Evolutionary conservation across 64 coral and sea anemone genomes (phyloP).

Genomic region (Stichodactyla helianthus): DNA sequence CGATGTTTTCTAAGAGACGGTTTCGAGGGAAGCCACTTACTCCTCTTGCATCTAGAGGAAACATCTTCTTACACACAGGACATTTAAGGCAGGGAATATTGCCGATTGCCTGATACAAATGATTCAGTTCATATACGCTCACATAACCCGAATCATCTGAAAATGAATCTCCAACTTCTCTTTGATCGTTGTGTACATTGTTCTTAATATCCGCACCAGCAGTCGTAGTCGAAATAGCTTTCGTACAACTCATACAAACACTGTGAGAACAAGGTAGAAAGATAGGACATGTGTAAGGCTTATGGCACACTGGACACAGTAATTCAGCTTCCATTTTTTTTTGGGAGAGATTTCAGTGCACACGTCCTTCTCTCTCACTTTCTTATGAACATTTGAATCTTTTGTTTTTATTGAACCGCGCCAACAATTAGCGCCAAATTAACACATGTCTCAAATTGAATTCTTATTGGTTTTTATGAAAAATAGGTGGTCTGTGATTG

Average conservation of each 20-base stretch:
- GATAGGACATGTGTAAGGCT: conserved; percentile 70
- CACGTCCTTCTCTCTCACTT: neutral
- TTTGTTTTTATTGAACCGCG: conserved; percentile 36
- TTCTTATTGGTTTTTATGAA: conserved; percentile 38
- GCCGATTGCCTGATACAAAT: conserved; percentile 82
- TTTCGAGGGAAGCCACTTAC: conserved; percentile 72
- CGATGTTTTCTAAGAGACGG: conserved; percentile 83
- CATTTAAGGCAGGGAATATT: conserved; percentile 81
- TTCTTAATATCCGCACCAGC: neutral
- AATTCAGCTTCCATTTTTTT: conserved; percentile 80
- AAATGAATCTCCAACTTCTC: conserved; percentile 9
- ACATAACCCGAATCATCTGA: conserved; percentile 57
- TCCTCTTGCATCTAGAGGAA: conserved; percentile 66
- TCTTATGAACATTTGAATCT: neutral
- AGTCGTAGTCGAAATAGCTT: conserved; percentile 39
- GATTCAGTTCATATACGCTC: conserved; percentile 75
- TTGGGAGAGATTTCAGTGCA: neutral
- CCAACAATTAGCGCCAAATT: conserved; percentile 73
- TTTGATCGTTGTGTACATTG: neutral
- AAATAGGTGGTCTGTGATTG: conserved; percentile 27
- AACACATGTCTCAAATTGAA: conserved; percentile 37
- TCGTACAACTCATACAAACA: conserved; percentile 77
- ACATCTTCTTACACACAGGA: conserved; percentile 69
- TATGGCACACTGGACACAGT: conserved; percentile 78
- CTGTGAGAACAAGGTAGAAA: conserved; percentile 85